These are phyloP conservation scores for Pelmatolapia mariae DNA, from an alignment of 2,113 vertebrate genomes.

Conservation along the genomic window DNA sequence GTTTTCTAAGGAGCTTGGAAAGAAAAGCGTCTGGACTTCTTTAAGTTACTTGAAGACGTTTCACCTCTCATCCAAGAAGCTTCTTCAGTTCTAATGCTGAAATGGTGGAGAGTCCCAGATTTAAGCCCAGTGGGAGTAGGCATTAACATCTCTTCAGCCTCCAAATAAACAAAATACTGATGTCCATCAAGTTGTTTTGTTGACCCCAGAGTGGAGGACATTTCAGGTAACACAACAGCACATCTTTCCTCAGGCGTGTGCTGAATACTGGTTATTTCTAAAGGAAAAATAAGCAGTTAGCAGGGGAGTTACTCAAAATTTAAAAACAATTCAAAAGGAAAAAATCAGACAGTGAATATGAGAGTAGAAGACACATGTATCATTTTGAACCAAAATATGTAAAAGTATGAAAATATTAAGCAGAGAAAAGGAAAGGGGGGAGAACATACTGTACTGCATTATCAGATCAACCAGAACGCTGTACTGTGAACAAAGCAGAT, in stretches of 20 bases:
- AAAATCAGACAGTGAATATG: accelerated
- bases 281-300: neutral
- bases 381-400: neutral
- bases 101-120: neutral
- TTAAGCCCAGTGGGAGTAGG: neutral
- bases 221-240: neutral
- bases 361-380: neutral
- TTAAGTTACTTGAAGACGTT: neutral
- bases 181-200: neutral
- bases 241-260: neutral
- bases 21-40: neutral
- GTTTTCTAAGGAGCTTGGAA: neutral
- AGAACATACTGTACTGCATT: neutral
- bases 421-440: neutral
- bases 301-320: neutral
- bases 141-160: neutral
- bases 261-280: neutral
- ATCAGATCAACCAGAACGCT: neutral
- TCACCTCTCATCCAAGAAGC: accelerated
- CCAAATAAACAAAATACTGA: neutral
- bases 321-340: no score
- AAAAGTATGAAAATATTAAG: neutral
- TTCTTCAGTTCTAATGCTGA: neutral
- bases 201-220: neutral
- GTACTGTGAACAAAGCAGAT: neutral